Conservation (phyloP, 2,113 vertebrate genomes). For the Hemiscyllium ocellatum region DNA sequence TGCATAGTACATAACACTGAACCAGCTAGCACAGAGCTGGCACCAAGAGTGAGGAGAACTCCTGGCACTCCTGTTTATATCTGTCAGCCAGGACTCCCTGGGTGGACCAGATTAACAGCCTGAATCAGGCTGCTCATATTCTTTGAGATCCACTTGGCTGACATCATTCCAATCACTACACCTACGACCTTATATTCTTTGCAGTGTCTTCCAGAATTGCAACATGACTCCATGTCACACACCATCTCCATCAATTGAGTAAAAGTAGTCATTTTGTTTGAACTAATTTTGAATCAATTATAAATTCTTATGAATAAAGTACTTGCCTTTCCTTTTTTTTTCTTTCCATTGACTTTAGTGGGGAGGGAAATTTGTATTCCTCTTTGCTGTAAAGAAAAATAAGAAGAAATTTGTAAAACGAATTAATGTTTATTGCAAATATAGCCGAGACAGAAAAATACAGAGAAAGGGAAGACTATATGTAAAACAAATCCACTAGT, state of each 20-base stretch:
- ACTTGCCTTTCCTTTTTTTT: background rate
- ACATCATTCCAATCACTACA: no score
- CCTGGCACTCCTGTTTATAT: no score
- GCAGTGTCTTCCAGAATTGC: background rate
- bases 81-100: no score
- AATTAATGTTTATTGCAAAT: background rate
- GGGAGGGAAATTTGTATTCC: background rate
- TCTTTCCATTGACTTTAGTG: background rate
- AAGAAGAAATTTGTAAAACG: background rate
- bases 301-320: background rate
- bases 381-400: background rate
- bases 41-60: no score
- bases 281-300: no score
- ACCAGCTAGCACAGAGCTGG: no score
- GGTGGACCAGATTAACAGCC: no score
- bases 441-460: background rate
- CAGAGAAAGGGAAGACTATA: background rate
- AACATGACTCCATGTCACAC: background rate
- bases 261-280: background rate
- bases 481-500: background rate
- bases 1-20: no score
- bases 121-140: no score
- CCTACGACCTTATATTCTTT: background rate
- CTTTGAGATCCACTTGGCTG: no score
- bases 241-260: background rate